A percentile compares a stretch with the other conserved stretches of the same genome.
Evolutionary conservation across 23 tunicate species (phyloP).

Genomic region (Halocynthia roretzi): DNA sequence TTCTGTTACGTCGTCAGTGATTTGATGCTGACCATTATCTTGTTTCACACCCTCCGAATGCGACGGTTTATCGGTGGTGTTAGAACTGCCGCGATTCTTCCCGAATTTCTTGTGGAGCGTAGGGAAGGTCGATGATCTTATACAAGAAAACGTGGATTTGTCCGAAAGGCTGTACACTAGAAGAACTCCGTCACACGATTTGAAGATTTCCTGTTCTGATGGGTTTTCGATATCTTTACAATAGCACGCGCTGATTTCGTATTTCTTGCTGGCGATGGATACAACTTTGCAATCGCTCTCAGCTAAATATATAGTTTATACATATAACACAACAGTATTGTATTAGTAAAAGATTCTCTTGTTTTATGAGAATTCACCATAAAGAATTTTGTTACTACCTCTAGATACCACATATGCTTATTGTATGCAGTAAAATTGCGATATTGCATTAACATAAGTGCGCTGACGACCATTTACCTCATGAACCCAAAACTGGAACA

Average conservation of each 20-base stretch:
- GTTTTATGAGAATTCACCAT: too few relatives aligned
- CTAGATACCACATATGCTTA: too few relatives aligned
- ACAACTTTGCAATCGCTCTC: slow-evolving; percentile 6
- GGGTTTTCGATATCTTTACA: slow-evolving; percentile 21
- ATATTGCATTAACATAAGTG: too few relatives aligned
- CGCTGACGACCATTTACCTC: too few relatives aligned
- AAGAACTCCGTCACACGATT: slow-evolving; percentile 28
- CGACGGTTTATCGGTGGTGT: neutral
- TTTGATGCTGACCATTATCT: neutral
- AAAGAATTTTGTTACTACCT: too few relatives aligned
- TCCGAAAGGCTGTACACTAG: slow-evolving; percentile 41
- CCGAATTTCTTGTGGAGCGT: slow-evolving; percentile 18
- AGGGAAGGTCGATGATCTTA: slow-evolving; percentile 19
- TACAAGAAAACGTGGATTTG: slow-evolving; percentile 24
- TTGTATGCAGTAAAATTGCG: too few relatives aligned
- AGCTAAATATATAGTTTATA: too few relatives aligned
- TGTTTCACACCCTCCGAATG: neutral
- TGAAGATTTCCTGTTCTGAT: neutral
- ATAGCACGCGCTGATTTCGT: slow-evolving; percentile 25
- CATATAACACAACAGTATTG: too few relatives aligned
- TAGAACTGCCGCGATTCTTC: neutral
- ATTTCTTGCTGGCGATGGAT: slow-evolving; percentile 10
- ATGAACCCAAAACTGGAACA: too few relatives aligned
- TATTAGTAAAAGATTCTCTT: too few relatives aligned
- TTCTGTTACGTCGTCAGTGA: slow-evolving; percentile 7